phyloP scores from a whole-genome alignment of 2,113 vertebrate genomes.

The Synchiropus splendidus region DNA sequence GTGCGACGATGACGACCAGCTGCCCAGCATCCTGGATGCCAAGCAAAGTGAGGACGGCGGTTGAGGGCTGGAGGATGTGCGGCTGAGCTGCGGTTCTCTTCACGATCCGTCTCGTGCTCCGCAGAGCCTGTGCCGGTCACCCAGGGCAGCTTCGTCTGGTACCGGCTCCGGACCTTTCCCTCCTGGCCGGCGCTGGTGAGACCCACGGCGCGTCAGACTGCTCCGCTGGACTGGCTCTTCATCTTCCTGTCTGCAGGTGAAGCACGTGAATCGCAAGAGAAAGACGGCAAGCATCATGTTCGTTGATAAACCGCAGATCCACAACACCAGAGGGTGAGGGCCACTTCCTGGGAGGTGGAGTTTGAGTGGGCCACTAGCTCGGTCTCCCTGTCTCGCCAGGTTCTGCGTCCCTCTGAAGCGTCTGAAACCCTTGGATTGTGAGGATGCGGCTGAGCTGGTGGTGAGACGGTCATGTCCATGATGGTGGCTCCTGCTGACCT shows the following conservation, averaged over 20 bases:
- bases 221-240: too few species aligned
- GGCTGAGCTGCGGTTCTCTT: neutral
- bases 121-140: slow-evolving; percentile 54
- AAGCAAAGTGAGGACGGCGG: slow-evolving; percentile 43
- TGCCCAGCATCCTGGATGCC: slow-evolving; percentile 50
- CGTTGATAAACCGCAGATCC: slow-evolving; percentile 63
- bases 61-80: neutral
- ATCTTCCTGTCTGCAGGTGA: slow-evolving; percentile 76
- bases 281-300: slow-evolving; percentile 78
- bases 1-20: slow-evolving; percentile 60
- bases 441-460: slow-evolving; percentile 70
- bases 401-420: slow-evolving; percentile 70
- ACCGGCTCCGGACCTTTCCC: slow-evolving; percentile 59
- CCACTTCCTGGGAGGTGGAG: too few species aligned
- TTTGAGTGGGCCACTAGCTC: too few species aligned
- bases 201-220: too few species aligned
- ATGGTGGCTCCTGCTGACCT: too few species aligned
- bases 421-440: slow-evolving; percentile 84
- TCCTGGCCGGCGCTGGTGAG: slow-evolving; percentile 69
- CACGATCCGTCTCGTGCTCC: slow-evolving; percentile 10
- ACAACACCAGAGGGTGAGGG: slow-evolving; percentile 74
- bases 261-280: slow-evolving; percentile 70
- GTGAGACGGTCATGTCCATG: too few species aligned
- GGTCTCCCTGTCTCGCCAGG: slow-evolving; percentile 45
- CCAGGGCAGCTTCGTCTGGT: slow-evolving; percentile 65